These are phyloP conservation scores for Agapornis roseicollis DNA, from an alignment of 2,113 vertebrate species.

Conservation along the genomic window DNA sequence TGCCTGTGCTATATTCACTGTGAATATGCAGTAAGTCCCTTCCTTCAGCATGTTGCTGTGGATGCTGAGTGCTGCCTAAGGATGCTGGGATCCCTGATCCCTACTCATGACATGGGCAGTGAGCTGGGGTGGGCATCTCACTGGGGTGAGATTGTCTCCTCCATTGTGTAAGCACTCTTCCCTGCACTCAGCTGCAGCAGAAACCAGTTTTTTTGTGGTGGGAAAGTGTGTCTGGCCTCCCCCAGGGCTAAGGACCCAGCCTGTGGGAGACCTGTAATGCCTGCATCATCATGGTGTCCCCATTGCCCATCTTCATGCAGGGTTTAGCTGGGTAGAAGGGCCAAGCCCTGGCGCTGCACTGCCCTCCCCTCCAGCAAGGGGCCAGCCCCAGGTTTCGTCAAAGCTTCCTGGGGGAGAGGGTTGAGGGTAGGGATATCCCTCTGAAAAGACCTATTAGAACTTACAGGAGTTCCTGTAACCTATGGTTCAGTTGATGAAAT, in stretches of 20 bases:
- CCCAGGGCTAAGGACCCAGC: not conserved
- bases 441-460: not conserved
- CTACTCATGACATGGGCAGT: not conserved
- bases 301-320: rapidly evolving
- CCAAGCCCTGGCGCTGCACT: not conserved
- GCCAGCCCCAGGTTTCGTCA: not conserved
- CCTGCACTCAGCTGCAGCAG: rapidly evolving
- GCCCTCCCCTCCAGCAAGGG: not conserved
- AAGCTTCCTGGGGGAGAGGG: no score
- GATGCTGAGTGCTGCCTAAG: not conserved
- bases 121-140: not conserved
- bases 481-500: not conserved
- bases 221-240: not conserved
- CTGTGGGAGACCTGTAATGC: rapidly evolving
- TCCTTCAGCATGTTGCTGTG: not conserved
- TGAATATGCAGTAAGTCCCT: not conserved
- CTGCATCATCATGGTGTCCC: rapidly evolving
- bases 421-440: not conserved
- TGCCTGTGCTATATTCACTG: rapidly evolving
- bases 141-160: rapidly evolving
- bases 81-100: not conserved
- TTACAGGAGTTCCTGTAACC: not conserved
- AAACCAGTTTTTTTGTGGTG: not conserved
- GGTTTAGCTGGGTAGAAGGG: not conserved
- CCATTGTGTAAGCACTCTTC: not conserved